Percentiles rank a stretch among this genome's conserved stretches.
phyloP scores from a whole-genome alignment of 2,888 invertebrate species.

The Agrotis segetum region DNA sequence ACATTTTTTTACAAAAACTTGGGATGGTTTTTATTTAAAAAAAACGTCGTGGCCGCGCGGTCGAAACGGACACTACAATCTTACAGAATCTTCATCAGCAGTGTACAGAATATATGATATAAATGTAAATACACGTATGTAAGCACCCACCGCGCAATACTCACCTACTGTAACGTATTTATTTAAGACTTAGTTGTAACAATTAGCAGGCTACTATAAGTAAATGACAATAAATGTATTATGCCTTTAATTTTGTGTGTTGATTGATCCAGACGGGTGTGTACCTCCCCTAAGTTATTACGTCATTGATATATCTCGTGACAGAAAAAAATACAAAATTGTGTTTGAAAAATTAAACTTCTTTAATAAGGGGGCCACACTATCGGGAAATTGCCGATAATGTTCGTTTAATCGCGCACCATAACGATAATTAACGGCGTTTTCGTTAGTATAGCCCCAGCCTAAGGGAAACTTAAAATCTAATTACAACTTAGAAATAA shows the following conservation, averaged over 20 bases:
- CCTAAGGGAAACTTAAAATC: not conserved
- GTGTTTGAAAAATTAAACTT: too few species aligned
- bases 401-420: too few species aligned
- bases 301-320: too few species aligned
- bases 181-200: slow-evolving; percentile 59
- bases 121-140: slow-evolving; percentile 72
- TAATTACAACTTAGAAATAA: slow-evolving; percentile 43
- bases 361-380: too few species aligned
- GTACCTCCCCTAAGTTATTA: too few species aligned
- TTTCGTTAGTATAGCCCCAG: too few species aligned
- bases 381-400: too few species aligned
- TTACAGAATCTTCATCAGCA: slow-evolving; percentile 16
- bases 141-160: slow-evolving; percentile 83
- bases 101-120: slow-evolving; percentile 51
- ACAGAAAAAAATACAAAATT: too few species aligned
- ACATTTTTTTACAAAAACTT: too few species aligned
- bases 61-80: not conserved
- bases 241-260: slow-evolving; percentile 36
- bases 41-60: too few species aligned
- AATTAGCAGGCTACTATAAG: slow-evolving; percentile 46
- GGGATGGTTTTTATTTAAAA: too few species aligned
- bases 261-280: slow-evolving; percentile 1
- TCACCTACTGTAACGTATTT: slow-evolving; percentile 73
- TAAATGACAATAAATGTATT: slow-evolving; percentile 61
- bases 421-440: too few species aligned